A percentile compares a stretch with the other conserved stretches of the same genome.
Conservation (phyloP, 1,140 invertebrate genomes). For the Drosophila melanica region DNA sequence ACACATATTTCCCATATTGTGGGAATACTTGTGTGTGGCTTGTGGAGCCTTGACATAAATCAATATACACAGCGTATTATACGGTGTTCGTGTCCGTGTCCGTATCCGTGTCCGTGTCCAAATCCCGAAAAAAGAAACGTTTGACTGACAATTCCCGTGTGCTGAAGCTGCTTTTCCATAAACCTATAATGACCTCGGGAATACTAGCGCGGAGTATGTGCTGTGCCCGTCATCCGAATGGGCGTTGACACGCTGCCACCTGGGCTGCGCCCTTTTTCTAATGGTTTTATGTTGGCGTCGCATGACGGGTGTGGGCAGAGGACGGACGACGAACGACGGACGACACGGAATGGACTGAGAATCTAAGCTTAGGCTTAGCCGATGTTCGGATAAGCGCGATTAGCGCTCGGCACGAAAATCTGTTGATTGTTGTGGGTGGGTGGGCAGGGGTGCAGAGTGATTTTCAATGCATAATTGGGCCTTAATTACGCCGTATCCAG, state of each 20-base stretch:
- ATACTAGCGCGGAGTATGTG: conserved; percentile 3
- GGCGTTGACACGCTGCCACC: conserved; percentile 64
- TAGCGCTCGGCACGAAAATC: conserved; percentile 66
- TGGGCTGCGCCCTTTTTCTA: conserved; percentile 66
- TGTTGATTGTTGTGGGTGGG: conserved; percentile 26
- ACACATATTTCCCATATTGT: conserved; percentile 1
- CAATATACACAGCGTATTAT: conserved; percentile 40
- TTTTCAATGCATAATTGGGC: conserved; percentile 65
- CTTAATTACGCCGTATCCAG: conserved; percentile 61
- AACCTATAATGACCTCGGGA: conserved; percentile 41
- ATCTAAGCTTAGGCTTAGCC: conserved; percentile 14
- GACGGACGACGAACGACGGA: too few species aligned
- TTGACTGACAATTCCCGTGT: conserved; percentile 48
- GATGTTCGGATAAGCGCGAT: conserved; percentile 39
- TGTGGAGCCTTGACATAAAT: conserved; percentile 66
- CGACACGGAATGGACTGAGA: background rate
- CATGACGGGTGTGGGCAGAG: conserved; percentile 3
- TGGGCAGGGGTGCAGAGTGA: conserved; percentile 29
- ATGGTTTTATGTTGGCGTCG: conserved; percentile 74
- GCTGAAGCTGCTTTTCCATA: conserved; percentile 39
- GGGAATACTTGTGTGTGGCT: conserved; percentile 13
- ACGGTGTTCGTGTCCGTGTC: conserved; percentile 25
- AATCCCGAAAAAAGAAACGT: conserved; percentile 68
- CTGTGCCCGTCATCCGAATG: conserved; percentile 41
- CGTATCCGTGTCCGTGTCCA: conserved; percentile 8